A percentile compares a stretch with the other conserved stretches of the same genome.
Conservation (phyloP, 2,888 invertebrate species). For the Strigamia maritima region DNA sequence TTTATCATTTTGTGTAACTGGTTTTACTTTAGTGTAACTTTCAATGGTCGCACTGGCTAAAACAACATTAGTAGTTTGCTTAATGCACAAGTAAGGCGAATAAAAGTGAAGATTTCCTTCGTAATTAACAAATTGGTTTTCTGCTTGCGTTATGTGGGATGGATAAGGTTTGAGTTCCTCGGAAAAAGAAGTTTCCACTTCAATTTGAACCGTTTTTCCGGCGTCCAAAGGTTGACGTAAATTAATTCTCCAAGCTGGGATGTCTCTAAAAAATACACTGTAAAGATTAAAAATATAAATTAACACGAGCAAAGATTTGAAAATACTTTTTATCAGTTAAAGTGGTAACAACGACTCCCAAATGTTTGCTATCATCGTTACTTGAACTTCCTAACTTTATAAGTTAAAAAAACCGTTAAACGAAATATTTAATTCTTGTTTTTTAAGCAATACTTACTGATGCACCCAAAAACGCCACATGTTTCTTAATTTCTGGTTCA, state of each 20-base stretch:
- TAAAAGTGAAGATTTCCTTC: constrained; percentile 78
- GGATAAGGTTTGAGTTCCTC: constrained; percentile 81
- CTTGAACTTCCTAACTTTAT: neutral
- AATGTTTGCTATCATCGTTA: neutral
- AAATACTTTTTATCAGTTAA: neutral
- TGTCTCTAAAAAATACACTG: constrained; percentile 46
- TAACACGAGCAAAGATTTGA: neutral
- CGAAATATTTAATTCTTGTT: neutral
- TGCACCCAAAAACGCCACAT: constrained; percentile 72
- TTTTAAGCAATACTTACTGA: constrained; percentile 53
- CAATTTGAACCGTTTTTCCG: constrained; percentile 48
- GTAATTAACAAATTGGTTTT: constrained; percentile 88
- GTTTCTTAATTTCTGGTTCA: constrained; percentile 62
- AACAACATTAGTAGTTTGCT: constrained; percentile 77
- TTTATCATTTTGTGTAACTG: constrained; percentile 72
- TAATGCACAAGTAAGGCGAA: constrained; percentile 73
- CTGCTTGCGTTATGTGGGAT: constrained; percentile 81
- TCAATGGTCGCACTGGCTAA: constrained; percentile 77
- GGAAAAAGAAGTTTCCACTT: constrained; percentile 70
- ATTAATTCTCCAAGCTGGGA: constrained; percentile 58
- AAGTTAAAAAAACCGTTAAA: neutral
- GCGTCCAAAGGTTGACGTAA: constrained; percentile 57
- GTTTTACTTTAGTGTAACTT: constrained; percentile 75
- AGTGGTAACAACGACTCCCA: neutral
- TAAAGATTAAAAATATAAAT: neutral